phyloP scores from a whole-genome alignment of 2,888 invertebrate genomes.

The Coremacera marginata region DNA sequence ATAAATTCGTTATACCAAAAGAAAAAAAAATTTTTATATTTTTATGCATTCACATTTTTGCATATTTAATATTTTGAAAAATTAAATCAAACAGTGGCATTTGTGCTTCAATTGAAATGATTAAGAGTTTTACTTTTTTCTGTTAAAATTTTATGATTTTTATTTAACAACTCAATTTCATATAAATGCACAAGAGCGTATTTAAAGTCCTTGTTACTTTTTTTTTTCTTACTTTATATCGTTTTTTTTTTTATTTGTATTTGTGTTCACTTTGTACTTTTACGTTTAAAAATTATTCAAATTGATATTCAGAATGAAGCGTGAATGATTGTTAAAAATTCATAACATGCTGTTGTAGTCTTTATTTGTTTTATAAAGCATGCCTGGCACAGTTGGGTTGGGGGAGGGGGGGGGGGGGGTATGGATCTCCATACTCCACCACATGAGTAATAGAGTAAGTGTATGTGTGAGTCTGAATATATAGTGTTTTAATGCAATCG shows the following conservation, averaged over 20 bases:
- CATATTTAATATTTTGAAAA: too few relatives aligned
- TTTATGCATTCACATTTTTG: too few relatives aligned
- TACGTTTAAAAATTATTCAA: conserved; percentile 29
- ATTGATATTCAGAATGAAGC: conserved; percentile 44
- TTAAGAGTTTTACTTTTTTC: not conserved
- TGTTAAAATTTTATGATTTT: conserved; percentile 13
- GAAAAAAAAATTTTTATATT: too few relatives aligned
- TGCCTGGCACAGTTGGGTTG: not conserved
- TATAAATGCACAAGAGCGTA: not conserved
- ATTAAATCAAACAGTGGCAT: too few relatives aligned
- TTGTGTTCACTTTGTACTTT: not conserved
- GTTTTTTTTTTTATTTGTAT: not conserved
- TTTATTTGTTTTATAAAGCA: conserved; percentile 16
- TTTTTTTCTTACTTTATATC: not conserved
- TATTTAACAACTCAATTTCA: conserved; percentile 34
- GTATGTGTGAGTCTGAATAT: not conserved
- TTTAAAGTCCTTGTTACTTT: conserved; percentile 1
- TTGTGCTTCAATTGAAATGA: too few relatives aligned
- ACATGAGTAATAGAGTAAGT: not conserved
- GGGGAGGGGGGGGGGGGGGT: too few relatives aligned
- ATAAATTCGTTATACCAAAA: too few relatives aligned
- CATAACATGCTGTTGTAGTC: conserved; percentile 33
- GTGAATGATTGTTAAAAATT: conserved; percentile 44
- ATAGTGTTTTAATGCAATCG: not conserved
- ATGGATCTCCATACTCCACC: too few relatives aligned